Evolutionary conservation across 2,797 vertebrate genomes (phyloP).

Genomic region (Uromys caudimaculatus): DNA sequence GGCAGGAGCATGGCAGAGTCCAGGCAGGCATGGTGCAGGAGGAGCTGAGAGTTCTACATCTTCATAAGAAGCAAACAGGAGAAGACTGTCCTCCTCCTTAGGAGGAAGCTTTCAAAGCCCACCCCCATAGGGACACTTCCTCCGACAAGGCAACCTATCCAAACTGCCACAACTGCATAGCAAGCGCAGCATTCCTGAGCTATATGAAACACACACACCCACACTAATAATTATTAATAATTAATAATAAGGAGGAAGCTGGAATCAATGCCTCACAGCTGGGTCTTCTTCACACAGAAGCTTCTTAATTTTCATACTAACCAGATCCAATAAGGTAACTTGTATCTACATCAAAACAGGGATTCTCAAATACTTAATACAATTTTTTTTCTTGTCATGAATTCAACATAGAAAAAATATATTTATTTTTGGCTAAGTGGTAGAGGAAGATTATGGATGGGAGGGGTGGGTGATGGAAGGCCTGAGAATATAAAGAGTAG

Average conservation of each 20-base stretch:
- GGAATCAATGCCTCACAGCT: constrained; percentile 88
- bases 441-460: neutral
- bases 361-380: constrained; percentile 36
- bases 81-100: too few species aligned
- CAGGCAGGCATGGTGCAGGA: too few species aligned
- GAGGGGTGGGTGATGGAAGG: neutral
- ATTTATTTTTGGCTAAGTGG: constrained; percentile 19
- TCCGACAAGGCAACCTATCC: too few species aligned
- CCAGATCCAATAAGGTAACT: constrained; percentile 89
- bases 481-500: neutral
- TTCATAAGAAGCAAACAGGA: too few species aligned
- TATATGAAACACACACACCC: too few species aligned
- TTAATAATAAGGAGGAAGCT: neutral
- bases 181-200: too few species aligned
- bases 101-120: too few species aligned
- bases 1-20: too few species aligned
- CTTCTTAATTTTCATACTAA: constrained; percentile 88
- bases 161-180: too few species aligned
- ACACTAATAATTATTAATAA: neutral
- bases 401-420: neutral
- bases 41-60: too few species aligned
- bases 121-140: too few species aligned
- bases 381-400: constrained; percentile 38
- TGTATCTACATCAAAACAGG: constrained; percentile 87
- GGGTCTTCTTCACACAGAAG: constrained; percentile 90